These are phyloP conservation scores for Lepidostoma basale DNA, from an alignment of 1,140 invertebrate species.

Conservation along the genomic window DNA sequence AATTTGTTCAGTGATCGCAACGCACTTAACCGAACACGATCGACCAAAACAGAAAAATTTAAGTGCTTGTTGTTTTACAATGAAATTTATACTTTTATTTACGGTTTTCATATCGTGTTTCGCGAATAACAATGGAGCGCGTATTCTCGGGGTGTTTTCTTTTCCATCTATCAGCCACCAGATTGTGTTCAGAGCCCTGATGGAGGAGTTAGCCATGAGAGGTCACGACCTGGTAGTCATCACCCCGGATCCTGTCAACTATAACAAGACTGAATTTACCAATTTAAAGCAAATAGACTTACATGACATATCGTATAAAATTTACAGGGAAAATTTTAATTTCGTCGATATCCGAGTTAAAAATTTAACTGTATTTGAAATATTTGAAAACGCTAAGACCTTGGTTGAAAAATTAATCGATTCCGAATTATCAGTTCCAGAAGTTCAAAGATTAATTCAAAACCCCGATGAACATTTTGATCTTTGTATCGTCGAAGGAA, in stretches of 20 bases:
- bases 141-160: slow-evolving; percentile 60
- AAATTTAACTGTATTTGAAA: not conserved
- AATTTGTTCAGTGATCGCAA: too few species aligned
- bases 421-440: not conserved
- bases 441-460: slow-evolving; percentile 48
- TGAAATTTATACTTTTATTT: too few species aligned
- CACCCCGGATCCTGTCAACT: slow-evolving; percentile 51
- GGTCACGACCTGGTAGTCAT: slow-evolving; percentile 59
- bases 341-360: not conserved
- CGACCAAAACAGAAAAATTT: too few species aligned
- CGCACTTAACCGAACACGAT: too few species aligned
- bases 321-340: slow-evolving; percentile 36
- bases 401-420: not conserved
- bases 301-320: slow-evolving; percentile 48
- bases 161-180: slow-evolving; percentile 64
- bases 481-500: slow-evolving; percentile 50
- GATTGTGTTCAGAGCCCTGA: slow-evolving; percentile 57
- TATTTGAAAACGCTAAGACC: not conserved
- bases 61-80: too few species aligned
- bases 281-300: slow-evolving; percentile 54
- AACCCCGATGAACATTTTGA: slow-evolving; percentile 49
- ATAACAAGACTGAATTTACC: slow-evolving; percentile 42
- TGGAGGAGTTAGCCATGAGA: slow-evolving; percentile 52
- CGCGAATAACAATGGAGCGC: slow-evolving; percentile 36
- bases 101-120: not conserved